A percentile compares a stretch with the other conserved stretches of the same genome.
Evolutionary conservation across 1,140 invertebrate species (phyloP).

Genomic region (Drosophila equinoxialis): DNA sequence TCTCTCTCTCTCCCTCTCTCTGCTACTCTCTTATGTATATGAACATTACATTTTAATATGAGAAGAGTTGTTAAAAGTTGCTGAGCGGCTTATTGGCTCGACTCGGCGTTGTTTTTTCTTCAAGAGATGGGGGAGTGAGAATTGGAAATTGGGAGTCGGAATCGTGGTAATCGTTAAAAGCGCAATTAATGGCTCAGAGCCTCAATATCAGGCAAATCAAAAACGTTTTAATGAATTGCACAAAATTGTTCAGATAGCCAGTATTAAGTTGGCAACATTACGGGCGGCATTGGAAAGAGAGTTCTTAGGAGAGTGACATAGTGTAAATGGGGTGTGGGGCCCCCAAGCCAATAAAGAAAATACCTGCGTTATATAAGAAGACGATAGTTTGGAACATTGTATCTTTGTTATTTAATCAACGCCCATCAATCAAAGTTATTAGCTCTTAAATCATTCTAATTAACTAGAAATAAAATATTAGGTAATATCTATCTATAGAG

Average conservation of each 20-base stretch:
- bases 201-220: slow-evolving; percentile 67
- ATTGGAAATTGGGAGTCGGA: slow-evolving; percentile 1
- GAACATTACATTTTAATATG: slow-evolving; percentile 66
- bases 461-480: not conserved
- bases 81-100: slow-evolving; percentile 18
- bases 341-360: too few relatives aligned
- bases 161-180: slow-evolving; percentile 60
- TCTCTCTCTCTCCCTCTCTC: slow-evolving; percentile 18
- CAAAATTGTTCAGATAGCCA: slow-evolving; percentile 69
- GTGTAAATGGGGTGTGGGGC: too few relatives aligned
- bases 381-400: not conserved
- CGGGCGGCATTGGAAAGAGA: slow-evolving; percentile 34
- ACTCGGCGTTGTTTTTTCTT: not conserved
- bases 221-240: slow-evolving; percentile 79
- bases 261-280: slow-evolving; percentile 42
- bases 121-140: slow-evolving; percentile 18
- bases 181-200: slow-evolving; percentile 69
- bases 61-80: slow-evolving; percentile 33
- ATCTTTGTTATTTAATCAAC: not conserved
- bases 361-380: too few relatives aligned
- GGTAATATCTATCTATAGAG: not conserved
- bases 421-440: not conserved
- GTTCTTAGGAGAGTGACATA: too few relatives aligned
- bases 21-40: slow-evolving; percentile 34
- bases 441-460: slow-evolving; percentile 8